Evolutionary conservation across 2,888 invertebrate genomes (phyloP), one percentile per base, ranked within the genome.

Genomic region (Monoplex corrugatus): DNA sequence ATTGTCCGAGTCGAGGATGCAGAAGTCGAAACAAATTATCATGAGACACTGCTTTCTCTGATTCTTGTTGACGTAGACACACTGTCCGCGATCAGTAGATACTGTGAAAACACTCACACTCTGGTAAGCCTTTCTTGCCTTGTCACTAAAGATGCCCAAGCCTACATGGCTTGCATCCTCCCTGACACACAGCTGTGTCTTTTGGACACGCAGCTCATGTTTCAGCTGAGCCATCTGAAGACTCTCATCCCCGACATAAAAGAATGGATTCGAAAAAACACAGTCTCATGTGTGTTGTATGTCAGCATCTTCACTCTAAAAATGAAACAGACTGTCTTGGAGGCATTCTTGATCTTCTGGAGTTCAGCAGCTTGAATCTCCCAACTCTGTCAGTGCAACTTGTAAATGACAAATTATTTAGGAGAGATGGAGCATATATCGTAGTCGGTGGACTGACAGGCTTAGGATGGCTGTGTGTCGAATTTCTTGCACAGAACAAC

Each of bases 371-470:
- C n/a, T n/a, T 82, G 80, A 23, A 82, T 38, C 80, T 82, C n/a
- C 43, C 75, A 38, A 23, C 13, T 75, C 75, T 75, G 3, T 75
- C 75, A 38, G 75, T 75, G 23, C 75, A 75, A n/a, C 1, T 75
- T 19, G 19, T 75, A 3, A 75, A 23, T 75, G 75, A 82, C 28
- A 86, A 89, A 19, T 63, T 93, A 0, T 92, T 94, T 40, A 82
- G 91, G 32, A 86, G 87, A 68, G 83, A 92, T 50, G 90, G 91
- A 38, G 88, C 89, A 13, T 94, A 94, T 82, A 85, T 94, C 16
- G 91, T 93, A n/a, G 92, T 93, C 19, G 94, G 94, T 23, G 94
- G 94, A 0, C 89, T 93, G 32, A 93, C 93, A 16, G 94, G 94
- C 5, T 90, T 94, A 2, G 94, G 94, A 1, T 93, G 93, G 94